Percentiles rank a stretch among this genome's conserved stretches.
phyloP scores from a whole-genome alignment of 2,888 invertebrate genomes.

The Callyntrura sp. region DNA sequence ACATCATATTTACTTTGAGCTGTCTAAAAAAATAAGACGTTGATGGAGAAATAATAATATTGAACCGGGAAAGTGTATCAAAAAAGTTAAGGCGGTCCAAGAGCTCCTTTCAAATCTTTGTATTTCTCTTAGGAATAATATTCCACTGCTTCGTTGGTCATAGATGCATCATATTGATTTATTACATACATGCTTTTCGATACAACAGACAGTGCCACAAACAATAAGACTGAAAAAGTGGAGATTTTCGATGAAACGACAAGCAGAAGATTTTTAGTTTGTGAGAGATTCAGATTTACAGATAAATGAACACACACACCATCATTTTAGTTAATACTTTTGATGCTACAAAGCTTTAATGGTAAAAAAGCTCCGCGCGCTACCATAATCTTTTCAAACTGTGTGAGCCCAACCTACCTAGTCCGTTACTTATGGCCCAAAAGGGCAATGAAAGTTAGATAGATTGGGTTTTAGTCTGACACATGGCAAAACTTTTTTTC shows the following conservation, averaged over 20 bases:
- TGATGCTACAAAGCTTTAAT: not conserved
- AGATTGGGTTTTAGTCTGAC: conserved; percentile 57
- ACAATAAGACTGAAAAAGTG: not conserved
- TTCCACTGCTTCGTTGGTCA: not conserved
- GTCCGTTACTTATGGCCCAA: conserved; percentile 52
- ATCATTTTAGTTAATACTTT: conserved; percentile 3
- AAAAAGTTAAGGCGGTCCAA: conserved; percentile 29
- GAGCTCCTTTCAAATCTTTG: conserved; percentile 2
- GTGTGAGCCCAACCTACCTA: conserved; percentile 15
- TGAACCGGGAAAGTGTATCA: conserved; percentile 17
- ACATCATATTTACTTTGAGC: not conserved
- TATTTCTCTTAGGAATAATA: conserved; percentile 24
- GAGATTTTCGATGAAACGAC: conserved; percentile 9
- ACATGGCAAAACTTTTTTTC: conserved; percentile 54
- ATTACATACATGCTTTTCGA: not conserved
- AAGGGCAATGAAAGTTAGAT: conserved; percentile 72
- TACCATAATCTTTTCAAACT: not conserved
- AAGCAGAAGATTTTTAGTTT: not conserved
- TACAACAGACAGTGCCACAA: not conserved
- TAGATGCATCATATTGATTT: not conserved
- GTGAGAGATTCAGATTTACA: conserved; percentile 5
- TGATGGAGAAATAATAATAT: conserved; percentile 14
- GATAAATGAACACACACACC: not conserved
- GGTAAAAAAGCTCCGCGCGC: not conserved
- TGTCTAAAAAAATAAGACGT: not conserved